A percentile compares a stretch with the other conserved stretches of the same genome.
phyloP scores from a whole-genome alignment of 2,888 invertebrate species.

The Dryadula phaetusa region DNA sequence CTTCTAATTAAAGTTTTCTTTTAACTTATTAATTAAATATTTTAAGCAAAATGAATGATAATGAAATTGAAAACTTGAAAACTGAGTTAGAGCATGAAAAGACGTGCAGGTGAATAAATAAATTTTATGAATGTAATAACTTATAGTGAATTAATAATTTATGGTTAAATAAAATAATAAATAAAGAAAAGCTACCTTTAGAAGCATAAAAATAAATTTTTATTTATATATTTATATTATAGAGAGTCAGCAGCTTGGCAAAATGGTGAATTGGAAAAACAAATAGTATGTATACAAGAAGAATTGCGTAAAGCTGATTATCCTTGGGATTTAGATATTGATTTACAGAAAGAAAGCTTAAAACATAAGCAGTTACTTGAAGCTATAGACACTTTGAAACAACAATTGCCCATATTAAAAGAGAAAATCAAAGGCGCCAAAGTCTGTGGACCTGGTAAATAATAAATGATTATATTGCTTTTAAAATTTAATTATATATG shows the following conservation, averaged over 20 bases:
- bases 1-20: neutral
- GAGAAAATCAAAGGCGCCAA: conserved; percentile 78
- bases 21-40: neutral
- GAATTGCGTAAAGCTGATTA: conserved; percentile 73
- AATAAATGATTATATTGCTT: no score
- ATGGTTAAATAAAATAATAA: neutral
- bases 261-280: conserved; percentile 77
- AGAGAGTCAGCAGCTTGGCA: conserved; percentile 80
- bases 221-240: neutral
- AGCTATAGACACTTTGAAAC: conserved; percentile 67
- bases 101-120: conserved; percentile 67
- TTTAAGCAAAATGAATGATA: conserved; percentile 64
- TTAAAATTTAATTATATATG: no score
- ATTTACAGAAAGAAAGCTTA: conserved; percentile 67
- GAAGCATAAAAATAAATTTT: no score
- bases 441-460: conserved; percentile 74
- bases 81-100: conserved; percentile 79
- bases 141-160: neutral
- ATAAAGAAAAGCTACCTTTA: neutral
- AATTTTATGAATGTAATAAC: neutral
- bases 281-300: conserved; percentile 73
- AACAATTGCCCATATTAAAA: conserved; percentile 70
- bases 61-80: conserved; percentile 76
- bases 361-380: conserved; percentile 72
- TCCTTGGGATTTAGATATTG: conserved; percentile 73